Base-by-base conservation (phyloP, 2,888 invertebrate species). In the Cheilosia vernalis region DNA sequence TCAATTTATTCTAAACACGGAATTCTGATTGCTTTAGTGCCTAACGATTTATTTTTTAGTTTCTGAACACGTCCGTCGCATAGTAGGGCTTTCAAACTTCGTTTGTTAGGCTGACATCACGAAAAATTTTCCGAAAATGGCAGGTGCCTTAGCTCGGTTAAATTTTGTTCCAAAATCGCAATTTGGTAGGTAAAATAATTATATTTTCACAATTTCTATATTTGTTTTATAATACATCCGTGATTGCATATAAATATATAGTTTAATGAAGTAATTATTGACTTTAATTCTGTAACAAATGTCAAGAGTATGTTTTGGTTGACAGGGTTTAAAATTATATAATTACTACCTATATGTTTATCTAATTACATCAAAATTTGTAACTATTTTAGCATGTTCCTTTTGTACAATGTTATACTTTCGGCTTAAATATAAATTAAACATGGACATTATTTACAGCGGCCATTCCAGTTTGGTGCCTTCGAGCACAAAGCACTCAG, bases 101-200 rank as follows among this genome's bases (percentile, higher is more conserved):
- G 9, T 19, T 30, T 42, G 72, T 51, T 51, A 72, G 30, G 15
- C 44, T 60, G 19, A 21, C 72, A 70, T 55, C 58, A 27, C 70
- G 56, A 63, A 27, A 37, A 30, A 19, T 66, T 70, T 63, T 30
- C 63, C 19, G 92, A 95, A 95, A 93, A 96, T 96, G 96, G 96
- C 96, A 93, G 94, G 95, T 91, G 94, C 94, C 89, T 93, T 96
- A 91, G 93, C 94, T 89, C 94, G 96, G 91, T 93, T 94, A 91
- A 93, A 94, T 93, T 94, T 94, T 88, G 91, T 93, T 85, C 89
- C 93, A 87, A 94, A 92, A 91, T 92, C 92, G 88, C 93, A 95
- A 92, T 93, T 95, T 89, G 95, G 96, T 96, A 93, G 94, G 91
- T 88, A 88, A 44, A 87, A 67, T 19, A 27, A 51, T 21, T 44